Evolutionary conservation across 1,140 invertebrate genomes (phyloP), one percentile per base, ranked within the genome.

Genomic region (Orchesella cincta): DNA sequence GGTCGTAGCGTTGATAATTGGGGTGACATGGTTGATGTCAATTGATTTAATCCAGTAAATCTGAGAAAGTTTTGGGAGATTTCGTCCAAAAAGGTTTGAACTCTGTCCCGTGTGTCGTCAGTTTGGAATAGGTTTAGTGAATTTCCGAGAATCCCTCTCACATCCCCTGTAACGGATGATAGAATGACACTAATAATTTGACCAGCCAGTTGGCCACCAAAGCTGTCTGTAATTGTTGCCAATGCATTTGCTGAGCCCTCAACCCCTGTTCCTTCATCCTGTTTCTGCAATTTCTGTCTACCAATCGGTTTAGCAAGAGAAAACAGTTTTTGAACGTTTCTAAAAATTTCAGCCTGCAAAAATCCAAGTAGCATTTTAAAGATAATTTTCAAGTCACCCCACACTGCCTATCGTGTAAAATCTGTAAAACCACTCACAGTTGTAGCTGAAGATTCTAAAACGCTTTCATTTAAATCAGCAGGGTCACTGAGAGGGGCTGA

Each of bases 121-220:
- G 51, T 77, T 20, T 73, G 52, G 31, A 77, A 77, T n/a, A 77
- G 54, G 67, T 74, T 70, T 31, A 74, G 33, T 0, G 76, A 77
- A 3, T 73, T 73, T 28, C 39, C 71, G 18, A 77, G 51, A 36
- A 77, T 74, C 29, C 71, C 67, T 8, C 52, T 52, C 0, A 73
- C 70, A 12, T 77, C 72, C 39, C 76, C 76, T 12, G 76, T 77
- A 2, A 77, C 33, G 35, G 76, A 46, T 33, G 46, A 57, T 16
- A 52, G 29, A 14, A 77, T 71, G 1, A 77, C 31, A 57, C 72
- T 77, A 18, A 77, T 28, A 23, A 77, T 71, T 35, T 77, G 62
- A 29, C 62, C 62, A 1, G 62, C 62, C 62, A 67, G 23, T 67
- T 67, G 71, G 1, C 34, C 70, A 62, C 70, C 76, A 73, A 73